phyloP scores from a whole-genome alignment of 2,797 vertebrate species.

The Trachops cirrhosus region DNA sequence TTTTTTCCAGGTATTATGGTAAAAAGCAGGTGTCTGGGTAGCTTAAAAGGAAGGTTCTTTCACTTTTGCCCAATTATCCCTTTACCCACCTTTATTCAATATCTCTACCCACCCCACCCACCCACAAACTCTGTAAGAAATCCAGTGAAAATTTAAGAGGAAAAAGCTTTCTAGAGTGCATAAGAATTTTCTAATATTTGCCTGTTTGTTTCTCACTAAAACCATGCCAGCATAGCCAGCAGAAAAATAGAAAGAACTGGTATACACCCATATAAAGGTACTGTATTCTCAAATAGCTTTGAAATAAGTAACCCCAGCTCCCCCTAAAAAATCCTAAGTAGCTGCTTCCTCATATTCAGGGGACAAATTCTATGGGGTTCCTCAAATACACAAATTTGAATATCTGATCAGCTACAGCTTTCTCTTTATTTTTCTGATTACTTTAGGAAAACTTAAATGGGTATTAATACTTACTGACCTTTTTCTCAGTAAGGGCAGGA shows the following conservation, averaged over 20 bases:
- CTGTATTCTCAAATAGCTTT: neutral
- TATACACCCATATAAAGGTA: neutral
- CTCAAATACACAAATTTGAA: neutral
- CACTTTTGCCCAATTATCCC: neutral
- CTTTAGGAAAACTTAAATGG: neutral
- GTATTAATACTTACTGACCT: neutral
- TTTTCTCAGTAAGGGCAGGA: neutral
- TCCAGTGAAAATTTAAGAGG: neutral
- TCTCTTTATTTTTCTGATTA: slow-evolving; percentile 31
- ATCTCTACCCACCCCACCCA: neutral
- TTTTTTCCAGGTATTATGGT: neutral
- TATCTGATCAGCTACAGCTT: neutral
- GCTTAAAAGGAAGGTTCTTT: neutral
- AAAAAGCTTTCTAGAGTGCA: neutral
- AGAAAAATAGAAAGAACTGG: neutral
- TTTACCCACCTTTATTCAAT: neutral
- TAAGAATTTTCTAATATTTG: slow-evolving; percentile 3
- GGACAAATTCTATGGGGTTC: neutral
- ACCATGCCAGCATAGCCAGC: neutral
- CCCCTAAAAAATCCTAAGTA: neutral
- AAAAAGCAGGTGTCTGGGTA: neutral
- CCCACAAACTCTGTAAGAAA: neutral
- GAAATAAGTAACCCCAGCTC: neutral
- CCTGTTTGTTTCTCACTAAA: neutral
- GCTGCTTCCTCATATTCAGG: neutral